Evolutionary conservation across 30 jellyfish, hydroid and myxozoan species (phyloP).

Genomic region (Clytia hemisphaerica): DNA sequence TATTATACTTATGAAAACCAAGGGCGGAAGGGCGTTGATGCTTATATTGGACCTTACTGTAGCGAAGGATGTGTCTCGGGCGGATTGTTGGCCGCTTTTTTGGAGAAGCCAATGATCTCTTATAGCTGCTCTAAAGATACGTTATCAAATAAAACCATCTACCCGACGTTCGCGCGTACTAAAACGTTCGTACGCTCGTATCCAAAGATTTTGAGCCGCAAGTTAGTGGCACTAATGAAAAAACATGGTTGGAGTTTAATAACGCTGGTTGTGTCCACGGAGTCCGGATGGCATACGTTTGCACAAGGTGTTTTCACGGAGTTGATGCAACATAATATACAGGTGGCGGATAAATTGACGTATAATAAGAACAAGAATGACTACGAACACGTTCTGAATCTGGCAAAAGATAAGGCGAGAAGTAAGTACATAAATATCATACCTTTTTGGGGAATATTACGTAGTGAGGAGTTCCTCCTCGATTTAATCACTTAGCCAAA

Average conservation of each 20-base stretch:
- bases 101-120: constrained; percentile 64
- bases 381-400: constrained; percentile 15
- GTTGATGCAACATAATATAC: not conserved
- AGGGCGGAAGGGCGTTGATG: constrained; percentile 38
- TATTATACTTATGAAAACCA: not conserved
- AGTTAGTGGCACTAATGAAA: constrained; percentile 38
- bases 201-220: constrained; percentile 17
- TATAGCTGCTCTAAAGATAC: constrained; percentile 66
- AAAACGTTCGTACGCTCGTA: constrained; percentile 69
- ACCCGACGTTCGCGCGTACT: constrained; percentile 88
- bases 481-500: too few relatives aligned
- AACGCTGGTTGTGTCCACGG: constrained; percentile 40
- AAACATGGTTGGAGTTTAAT: constrained; percentile 55
- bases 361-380: not conserved
- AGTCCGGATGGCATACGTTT: constrained; percentile 19
- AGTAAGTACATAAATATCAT: too few relatives aligned
- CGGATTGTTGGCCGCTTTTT: constrained; percentile 37
- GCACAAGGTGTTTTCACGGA: constrained; percentile 1
- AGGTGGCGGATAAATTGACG: not conserved
- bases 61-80: constrained; percentile 40
- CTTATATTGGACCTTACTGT: constrained; percentile 42
- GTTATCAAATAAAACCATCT: constrained; percentile 43
- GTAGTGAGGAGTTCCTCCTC: too few relatives aligned
- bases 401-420: constrained; percentile 49
- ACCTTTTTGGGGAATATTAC: too few relatives aligned